Evolutionary conservation across 2,113 vertebrate species (phyloP), one percentile per base, ranked within the genome.

Genomic region (Pedionomus torquatus): DNA sequence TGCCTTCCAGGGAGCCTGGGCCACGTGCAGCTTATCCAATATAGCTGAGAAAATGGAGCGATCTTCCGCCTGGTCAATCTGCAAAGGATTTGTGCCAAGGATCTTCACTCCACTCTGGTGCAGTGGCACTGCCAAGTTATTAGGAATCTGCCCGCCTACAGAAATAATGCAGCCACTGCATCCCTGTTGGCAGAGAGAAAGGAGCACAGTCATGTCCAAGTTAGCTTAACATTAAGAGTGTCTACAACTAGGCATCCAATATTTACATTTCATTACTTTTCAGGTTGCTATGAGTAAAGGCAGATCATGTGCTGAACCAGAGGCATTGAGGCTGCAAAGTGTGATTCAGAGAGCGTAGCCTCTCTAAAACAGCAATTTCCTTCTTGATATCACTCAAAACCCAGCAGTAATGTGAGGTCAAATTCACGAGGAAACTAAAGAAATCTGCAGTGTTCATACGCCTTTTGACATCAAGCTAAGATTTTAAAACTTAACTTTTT

Each of bases 131-230:
- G 99, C 99, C 97, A 99, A 91, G 95, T 99, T 99, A 95, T 99
- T 99, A 58, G 99, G 99, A 94, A 99, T 99, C 97, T 99, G 99
- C 24, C 99, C 99, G 5, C 99, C 99, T 0, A 99, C 99, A 33
- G 99, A 99, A 88, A 99, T 98, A 54, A 99, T 99, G 97, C 98
- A 99, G 64, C 99, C 99, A 37, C 95, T 97, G 87, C 99, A 99
- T 10, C 97, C 98, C 99, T 99, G 93, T 33, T 24, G 64, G 65
- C 41, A 91, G 68, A 87, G 18, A 90, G n/a, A 90, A 66, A 76
- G 52, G 14, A 69, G 48, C 11, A 70, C 0, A 0, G 41, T 83
- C 71, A 77, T 1, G 5, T 41, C 58, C 48, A 51, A n/a, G 41
- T 60, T 16, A 44, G 6, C 46, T 58, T 35, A 74, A 82, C 16